Conservation (phyloP, 2,888 invertebrate genomes). For the Noctuana brunneofusca region DNA sequence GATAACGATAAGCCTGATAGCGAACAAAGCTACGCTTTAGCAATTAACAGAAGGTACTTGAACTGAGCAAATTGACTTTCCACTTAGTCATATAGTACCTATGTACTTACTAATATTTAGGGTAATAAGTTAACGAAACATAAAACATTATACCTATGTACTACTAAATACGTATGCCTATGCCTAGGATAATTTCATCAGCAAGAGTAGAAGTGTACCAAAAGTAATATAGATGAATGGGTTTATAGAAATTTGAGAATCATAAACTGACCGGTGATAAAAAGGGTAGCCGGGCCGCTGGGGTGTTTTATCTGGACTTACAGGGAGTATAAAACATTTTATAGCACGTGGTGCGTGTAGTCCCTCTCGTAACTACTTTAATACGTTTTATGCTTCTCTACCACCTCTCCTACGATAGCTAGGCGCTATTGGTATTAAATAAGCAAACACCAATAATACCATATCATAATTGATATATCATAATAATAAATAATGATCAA, state of each 20-base stretch:
- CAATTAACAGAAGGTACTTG: constrained; percentile 10
- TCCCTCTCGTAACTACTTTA: constrained; percentile 36
- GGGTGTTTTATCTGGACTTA: constrained; percentile 66
- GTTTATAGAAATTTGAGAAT: constrained; percentile 78
- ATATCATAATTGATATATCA: no score
- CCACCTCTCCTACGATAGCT: constrained; percentile 38
- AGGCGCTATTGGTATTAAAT: neutral
- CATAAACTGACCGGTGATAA: constrained; percentile 72
- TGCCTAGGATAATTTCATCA: neutral
- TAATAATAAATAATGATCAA: no score
- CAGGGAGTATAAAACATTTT: constrained; percentile 72
- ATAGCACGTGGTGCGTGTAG: constrained; percentile 61
- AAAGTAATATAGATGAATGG: constrained; percentile 33
- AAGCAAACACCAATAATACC: neutral
- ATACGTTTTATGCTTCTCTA: constrained; percentile 55
- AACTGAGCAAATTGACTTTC: neutral
- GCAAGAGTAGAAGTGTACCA: constrained; percentile 1
- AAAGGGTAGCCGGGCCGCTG: constrained; percentile 56
- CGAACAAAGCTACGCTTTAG: constrained; percentile 41
- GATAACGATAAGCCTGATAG: constrained; percentile 56
- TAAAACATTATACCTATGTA: no score
- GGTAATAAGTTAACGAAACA: no score
- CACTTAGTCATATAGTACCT: neutral
- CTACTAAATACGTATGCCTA: neutral
- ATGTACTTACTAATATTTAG: neutral